Evolutionary conservation across 1,140 invertebrate species (phyloP), one percentile per base, ranked within the genome.

Genomic region (Polypedilum pembai): DNA sequence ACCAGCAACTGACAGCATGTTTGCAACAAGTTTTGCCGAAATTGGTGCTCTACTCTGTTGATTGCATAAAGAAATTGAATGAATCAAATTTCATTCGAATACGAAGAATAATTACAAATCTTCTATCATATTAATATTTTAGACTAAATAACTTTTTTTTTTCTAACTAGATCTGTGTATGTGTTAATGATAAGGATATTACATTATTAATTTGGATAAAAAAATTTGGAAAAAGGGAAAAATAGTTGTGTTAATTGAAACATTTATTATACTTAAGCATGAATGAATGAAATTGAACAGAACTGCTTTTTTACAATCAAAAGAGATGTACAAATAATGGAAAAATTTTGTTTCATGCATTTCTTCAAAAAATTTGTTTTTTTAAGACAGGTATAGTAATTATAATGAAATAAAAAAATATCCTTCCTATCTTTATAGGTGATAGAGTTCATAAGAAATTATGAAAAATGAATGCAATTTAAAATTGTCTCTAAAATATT

Each of bases 11-110:
- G 95, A 97, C 76, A 99, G 85, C 92, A 99, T 98, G 82, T 99
- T 99, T 5, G 98, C 97, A 7, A 99, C 94, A 74, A 99, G 84
- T 83, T 99, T 99, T 3, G 98, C 98, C 69, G 96, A 97, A 76
- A 99, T 99, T 7, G 98, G 97, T 21, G 97, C 97, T 78, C 98
- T 91, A 82, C 95, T 98, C 93, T 96, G 85, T 73, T 73, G 15
- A 56, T n/a, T 56, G 45, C 45, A 56, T n/a, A n/a, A 15, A 56
- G 12, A 56, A 56, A 33, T 33, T 33, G 24, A 33, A 33, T 33
- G n/a, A 56, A 56, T 56, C 45, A 56, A 56, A 56, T 56, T 56
- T 56, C 45, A 56, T 56, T 15, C 45, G n/a, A 56, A 33, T 33
- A 3, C 24, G 5, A 12, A 56, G 45, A 56, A 56, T 4, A 56